phyloP scores from a whole-genome alignment of 2,113 vertebrate genomes.

The Proteles cristata region DNA sequence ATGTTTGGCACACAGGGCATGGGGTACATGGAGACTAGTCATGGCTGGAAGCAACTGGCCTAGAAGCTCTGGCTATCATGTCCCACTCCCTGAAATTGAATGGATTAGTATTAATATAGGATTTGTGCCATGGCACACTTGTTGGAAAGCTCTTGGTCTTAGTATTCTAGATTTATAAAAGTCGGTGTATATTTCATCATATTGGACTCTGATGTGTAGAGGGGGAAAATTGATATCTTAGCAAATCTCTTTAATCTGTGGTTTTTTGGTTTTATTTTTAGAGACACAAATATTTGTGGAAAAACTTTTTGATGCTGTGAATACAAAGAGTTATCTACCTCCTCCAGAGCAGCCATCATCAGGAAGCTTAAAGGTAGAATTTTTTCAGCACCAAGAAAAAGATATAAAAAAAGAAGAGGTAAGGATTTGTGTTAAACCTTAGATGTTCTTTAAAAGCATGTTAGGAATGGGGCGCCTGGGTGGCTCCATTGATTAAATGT shows the following conservation, averaged over 20 bases:
- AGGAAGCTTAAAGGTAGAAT: conserved; percentile 90
- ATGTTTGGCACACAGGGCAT: background rate
- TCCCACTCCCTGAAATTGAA: background rate
- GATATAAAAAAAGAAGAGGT: conserved; percentile 95
- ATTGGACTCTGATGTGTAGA: background rate
- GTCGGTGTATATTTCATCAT: background rate
- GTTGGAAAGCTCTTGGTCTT: background rate
- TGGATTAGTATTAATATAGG: background rate
- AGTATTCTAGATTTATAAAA: conserved; percentile 35
- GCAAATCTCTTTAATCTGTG: conserved; percentile 31
- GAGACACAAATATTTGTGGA: conserved; percentile 99
- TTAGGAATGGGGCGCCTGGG: background rate
- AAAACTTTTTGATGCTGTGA: conserved; percentile 98
- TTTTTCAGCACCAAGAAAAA: conserved; percentile 92
- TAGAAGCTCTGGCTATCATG: background rate
- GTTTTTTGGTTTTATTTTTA: conserved; percentile 79
- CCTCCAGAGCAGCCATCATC: conserved; percentile 90
- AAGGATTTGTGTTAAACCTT: conserved; percentile 37
- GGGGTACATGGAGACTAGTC: background rate
- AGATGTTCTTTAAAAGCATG: conserved; percentile 30
- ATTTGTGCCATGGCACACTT: background rate
- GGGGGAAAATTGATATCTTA: background rate
- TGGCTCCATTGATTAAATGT: no score
- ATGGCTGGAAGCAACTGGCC: background rate
- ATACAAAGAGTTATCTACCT: conserved; percentile 97